Conservation (phyloP, 2,113 vertebrate species). For the Prunella fulvescens region DNA sequence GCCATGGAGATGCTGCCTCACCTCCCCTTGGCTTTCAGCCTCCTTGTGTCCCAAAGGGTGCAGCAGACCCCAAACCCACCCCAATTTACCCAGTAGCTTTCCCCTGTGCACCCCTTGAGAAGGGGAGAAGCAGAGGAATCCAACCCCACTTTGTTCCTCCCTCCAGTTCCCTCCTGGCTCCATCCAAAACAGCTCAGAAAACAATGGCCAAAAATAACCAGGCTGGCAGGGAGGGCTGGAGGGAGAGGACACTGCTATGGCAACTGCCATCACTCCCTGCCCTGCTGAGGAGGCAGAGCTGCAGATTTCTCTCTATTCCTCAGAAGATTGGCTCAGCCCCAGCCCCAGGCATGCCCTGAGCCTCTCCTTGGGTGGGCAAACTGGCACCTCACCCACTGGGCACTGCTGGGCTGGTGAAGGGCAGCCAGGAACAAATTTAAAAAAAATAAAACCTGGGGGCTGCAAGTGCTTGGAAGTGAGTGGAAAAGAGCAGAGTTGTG, state of each 20-base stretch:
- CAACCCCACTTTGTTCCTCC: not conserved
- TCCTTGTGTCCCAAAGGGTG: not conserved
- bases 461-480: not conserved
- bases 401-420: not conserved
- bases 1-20: not conserved
- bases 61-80: not conserved
- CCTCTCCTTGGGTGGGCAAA: not conserved
- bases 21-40: not conserved
- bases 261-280: constrained; percentile 33
- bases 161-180: not conserved
- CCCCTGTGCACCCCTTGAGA: not conserved
- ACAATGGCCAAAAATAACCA: constrained; percentile 11
- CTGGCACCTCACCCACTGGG: not conserved
- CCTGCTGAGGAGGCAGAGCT: not conserved
- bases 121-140: not conserved
- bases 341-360: not conserved
- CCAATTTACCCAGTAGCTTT: not conserved
- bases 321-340: not conserved
- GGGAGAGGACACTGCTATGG: constrained; percentile 39
- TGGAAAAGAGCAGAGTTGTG: not conserved
- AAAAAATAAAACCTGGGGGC: not conserved
- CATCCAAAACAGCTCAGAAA: not conserved
- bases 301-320: not conserved
- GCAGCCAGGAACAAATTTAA: not conserved
- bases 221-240: not conserved